Base-by-base conservation (phyloP, 2,888 invertebrate species). In the Drosophila sordidula region DNA sequence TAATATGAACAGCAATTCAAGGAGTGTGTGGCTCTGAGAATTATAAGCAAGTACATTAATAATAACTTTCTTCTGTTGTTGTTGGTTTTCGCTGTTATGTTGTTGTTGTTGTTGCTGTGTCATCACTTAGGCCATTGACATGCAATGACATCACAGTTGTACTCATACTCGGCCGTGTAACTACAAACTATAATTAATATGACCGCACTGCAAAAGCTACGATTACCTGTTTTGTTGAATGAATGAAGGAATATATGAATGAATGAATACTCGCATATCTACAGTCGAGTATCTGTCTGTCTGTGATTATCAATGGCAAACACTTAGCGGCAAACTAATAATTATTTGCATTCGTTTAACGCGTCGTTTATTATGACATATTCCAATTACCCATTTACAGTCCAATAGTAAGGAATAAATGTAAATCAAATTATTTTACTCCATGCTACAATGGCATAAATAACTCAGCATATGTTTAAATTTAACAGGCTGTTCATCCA, bases 111-210 rank as follows among this genome's bases (percentile, higher is more conserved):
- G 58, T 9, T 61, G 67, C 69, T 77, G 55, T 65, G 68, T 73
- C 70, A 75, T 65, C 59, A 64, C 51, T 39, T 41, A 51, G 62
- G 34, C 68, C 76, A 76, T 76, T 76, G 76, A 76, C 76, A 69
- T 76, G 69, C 61, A 66, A 76, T 76, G 76, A 76, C 76, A 76
- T 72, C 76, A 71, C 72, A 75, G 47, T 68, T 68, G 55, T 66
- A 56, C 58, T 46, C 39, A 18, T n/a, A 55, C 29, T 38, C 59
- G 9, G 36, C 16, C 12, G 38, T 16, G 46, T 45, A 65, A 52
- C 64, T 71, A 68, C 44, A 75, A 75, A 75, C 63, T 75, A 67
- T 67, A 77, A 77, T 77, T 77, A 77, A 73, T 70, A 62, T 78
- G 78, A 75, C 68, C 65, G 56, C 57, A 64, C 39, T 49, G 25